Percentiles rank a stretch among this genome's conserved stretches.
phyloP scores from a whole-genome alignment of 2,113 vertebrate genomes.

The Phylloscopus trochilus region DNA sequence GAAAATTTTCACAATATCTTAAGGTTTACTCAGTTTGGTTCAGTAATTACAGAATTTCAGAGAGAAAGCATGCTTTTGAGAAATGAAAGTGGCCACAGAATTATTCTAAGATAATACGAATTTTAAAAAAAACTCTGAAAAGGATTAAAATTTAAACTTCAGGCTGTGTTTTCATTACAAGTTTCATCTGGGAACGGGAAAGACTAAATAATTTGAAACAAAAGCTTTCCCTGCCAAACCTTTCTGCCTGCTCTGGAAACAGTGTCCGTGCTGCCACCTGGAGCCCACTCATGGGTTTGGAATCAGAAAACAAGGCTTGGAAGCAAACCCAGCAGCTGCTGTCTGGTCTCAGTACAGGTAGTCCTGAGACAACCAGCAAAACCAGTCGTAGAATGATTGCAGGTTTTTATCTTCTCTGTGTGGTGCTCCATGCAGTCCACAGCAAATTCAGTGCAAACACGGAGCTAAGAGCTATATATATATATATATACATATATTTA shows the following conservation, averaged over 20 bases:
- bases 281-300: neutral
- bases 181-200: neutral
- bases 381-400: neutral
- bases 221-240: neutral
- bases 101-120: neutral
- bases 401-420: neutral
- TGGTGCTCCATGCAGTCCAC: neutral
- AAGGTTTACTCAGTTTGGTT: neutral
- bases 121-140: neutral
- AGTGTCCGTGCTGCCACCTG: neutral
- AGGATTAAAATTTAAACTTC: neutral
- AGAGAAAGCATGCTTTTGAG: neutral
- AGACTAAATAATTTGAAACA: neutral
- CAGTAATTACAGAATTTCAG: neutral
- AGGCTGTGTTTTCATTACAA: neutral
- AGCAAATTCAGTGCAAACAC: neutral
- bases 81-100: neutral
- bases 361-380: neutral
- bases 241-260: neutral
- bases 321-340: neutral
- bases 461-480: too few species aligned
- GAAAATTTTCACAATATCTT: neutral
- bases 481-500: too few species aligned
- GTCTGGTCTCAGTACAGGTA: accelerated
- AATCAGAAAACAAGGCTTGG: neutral